Evolutionary conservation across 2,888 invertebrate species (phyloP).

Genomic region (Ennomos quercinarius): DNA sequence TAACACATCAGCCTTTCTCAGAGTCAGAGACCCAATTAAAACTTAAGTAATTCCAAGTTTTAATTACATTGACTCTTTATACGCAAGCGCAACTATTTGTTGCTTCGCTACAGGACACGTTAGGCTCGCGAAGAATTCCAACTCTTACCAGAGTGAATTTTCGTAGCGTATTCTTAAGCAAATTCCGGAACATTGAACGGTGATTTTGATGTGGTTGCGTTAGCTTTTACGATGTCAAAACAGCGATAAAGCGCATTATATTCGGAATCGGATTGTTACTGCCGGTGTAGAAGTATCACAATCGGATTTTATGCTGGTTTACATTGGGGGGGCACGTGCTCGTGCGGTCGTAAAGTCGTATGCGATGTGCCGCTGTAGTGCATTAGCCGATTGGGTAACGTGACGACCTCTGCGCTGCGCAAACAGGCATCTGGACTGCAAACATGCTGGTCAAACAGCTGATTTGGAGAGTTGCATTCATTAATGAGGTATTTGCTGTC

Average conservation of each 20-base stretch:
- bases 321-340: slow-evolving; percentile 24
- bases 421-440: slow-evolving; percentile 45
- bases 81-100: slow-evolving; percentile 54
- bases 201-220: slow-evolving; percentile 26
- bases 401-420: slow-evolving; percentile 41
- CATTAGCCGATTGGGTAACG: slow-evolving; percentile 59
- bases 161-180: slow-evolving; percentile 23
- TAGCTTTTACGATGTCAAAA: slow-evolving; percentile 33
- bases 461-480: slow-evolving; percentile 10
- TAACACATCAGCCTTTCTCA: slow-evolving; percentile 35
- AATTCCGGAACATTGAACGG: slow-evolving; percentile 25
- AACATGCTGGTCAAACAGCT: slow-evolving; percentile 38
- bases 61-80: slow-evolving; percentile 59
- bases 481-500: slow-evolving; percentile 20
- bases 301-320: slow-evolving; percentile 28
- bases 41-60: slow-evolving; percentile 60
- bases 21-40: slow-evolving; percentile 53
- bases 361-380: slow-evolving; percentile 28
- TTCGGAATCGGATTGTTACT: slow-evolving; percentile 26
- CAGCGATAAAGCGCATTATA: slow-evolving; percentile 28
- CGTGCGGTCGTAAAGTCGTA: slow-evolving; percentile 32
- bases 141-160: slow-evolving; percentile 12
- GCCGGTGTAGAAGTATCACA: slow-evolving; percentile 21
- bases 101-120: slow-evolving; percentile 17
- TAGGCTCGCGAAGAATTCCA: slow-evolving; percentile 18